Conservation (phyloP, 2,113 vertebrate species). For the Apeltes quadracus region DNA sequence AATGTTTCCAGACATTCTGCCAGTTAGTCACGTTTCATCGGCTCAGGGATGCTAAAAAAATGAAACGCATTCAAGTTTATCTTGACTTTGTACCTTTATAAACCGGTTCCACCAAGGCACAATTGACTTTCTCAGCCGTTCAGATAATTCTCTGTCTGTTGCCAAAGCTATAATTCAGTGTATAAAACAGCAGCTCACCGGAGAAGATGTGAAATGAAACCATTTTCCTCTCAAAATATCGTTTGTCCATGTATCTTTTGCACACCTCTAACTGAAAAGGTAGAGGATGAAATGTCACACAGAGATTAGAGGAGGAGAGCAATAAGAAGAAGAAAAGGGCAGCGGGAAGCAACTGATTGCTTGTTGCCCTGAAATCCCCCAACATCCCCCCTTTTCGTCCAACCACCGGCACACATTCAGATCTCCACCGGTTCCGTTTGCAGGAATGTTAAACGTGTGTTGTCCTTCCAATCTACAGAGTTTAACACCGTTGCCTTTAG, state of each 20-base stretch:
- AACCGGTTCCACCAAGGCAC: neutral
- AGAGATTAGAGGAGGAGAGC: slow-evolving; percentile 9
- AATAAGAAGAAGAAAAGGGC: neutral
- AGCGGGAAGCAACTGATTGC: neutral
- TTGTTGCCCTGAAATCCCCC: neutral
- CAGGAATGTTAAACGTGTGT: slow-evolving; percentile 36
- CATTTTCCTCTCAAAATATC: neutral
- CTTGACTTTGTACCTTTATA: neutral
- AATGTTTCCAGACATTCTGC: neutral
- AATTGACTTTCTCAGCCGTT: neutral
- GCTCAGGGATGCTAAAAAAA: neutral
- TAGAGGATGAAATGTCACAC: no score
- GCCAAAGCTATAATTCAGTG: neutral
- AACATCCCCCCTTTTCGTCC: neutral
- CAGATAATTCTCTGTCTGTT: neutral
- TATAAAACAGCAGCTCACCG: neutral
- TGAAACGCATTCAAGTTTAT: neutral
- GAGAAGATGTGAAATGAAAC: neutral
- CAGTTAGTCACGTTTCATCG: neutral
- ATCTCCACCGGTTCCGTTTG: slow-evolving; percentile 2
- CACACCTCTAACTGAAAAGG: neutral
- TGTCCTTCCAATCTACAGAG: slow-evolving; percentile 73
- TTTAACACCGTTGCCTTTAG: slow-evolving; percentile 67
- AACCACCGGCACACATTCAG: neutral
- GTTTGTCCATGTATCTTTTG: neutral